Percentiles rank a stretch among this genome's conserved stretches.
Evolutionary conservation across 2,888 invertebrate species (phyloP).

Genomic region (Peribatodes rhomboidaria): DNA sequence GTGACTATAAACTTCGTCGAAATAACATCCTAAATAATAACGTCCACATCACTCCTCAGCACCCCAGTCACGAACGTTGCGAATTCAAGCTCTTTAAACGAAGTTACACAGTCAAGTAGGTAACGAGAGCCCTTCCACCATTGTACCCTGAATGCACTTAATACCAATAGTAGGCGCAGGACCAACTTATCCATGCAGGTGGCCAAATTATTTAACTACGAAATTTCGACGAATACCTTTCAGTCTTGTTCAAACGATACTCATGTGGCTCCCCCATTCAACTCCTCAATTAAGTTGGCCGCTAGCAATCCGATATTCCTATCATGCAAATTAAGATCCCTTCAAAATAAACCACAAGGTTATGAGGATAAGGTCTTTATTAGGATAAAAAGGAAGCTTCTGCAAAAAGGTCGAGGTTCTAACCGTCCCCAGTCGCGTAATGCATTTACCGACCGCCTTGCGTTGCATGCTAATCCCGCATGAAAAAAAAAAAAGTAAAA

Average conservation of each 20-base stretch:
- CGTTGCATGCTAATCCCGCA: constrained; percentile 76
- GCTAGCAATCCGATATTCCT: not conserved
- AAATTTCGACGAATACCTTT: not conserved
- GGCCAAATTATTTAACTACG: not conserved
- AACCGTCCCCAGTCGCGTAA: constrained; percentile 61
- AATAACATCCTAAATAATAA: not conserved
- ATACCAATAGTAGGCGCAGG: not conserved
- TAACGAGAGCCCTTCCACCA: constrained; percentile 79
- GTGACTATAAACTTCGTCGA: no score
- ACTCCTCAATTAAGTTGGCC: not conserved
- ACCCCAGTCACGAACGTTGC: constrained; percentile 48
- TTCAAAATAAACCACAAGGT: constrained; percentile 23
- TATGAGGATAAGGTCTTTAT: constrained; percentile 14
- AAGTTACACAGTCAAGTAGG: constrained; percentile 86
- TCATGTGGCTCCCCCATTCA: not conserved
- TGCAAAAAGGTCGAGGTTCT: constrained; percentile 34
- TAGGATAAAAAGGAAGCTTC: not conserved
- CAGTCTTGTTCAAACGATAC: not conserved
- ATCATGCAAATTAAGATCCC: constrained; percentile 11
- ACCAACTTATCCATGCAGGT: not conserved
- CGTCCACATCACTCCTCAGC: constrained; percentile 46
- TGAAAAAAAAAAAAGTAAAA: constrained; percentile 61
- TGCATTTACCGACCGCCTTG: constrained; percentile 72
- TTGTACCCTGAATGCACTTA: constrained; percentile 58
- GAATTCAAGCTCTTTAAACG: constrained; percentile 73